Base-by-base conservation (phyloP, 2,888 invertebrate genomes). In the Pseudanteris insignis region DNA sequence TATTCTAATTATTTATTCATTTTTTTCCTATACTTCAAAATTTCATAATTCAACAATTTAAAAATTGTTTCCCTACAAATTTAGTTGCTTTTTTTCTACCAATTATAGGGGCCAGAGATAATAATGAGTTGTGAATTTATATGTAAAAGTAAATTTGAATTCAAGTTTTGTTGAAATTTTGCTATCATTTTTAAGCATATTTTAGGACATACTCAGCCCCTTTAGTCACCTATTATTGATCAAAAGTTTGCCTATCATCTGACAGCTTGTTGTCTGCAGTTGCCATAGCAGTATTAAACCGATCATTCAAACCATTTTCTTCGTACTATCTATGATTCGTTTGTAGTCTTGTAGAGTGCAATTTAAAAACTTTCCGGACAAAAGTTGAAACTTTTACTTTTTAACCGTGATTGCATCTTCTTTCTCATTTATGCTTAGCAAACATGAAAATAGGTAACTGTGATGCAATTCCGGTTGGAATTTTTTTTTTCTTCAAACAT, bases 241-340 rank as follows among this genome's bases (percentile, higher is more conserved):
- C 78, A 79, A 79, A 78, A 78, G 67, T 78, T 76, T 78, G 63
- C 75, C 78, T 75, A 78, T 79, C 76, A 79, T 79, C 78, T 75
- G 78, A 77, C 77, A 78, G 75, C 74, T 79, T 79, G 79, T 79
- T 79, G 78, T 79, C 77, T 70, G 70, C 54, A 75, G 79, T 79
- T 78, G 70, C 79, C 78, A 79, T 79, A 78, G 77, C 65, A 68
- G 70, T 67, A 57, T 60, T 66, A 66, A 70, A 68, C 71, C 77
- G 73, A 78, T 78, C 76, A 78, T 75, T 76, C 73, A 70, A 75
- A 76, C 75, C 65, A 65, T 48, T 63, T 58, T 38, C 44, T 46
- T 41, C 9, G 25, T 12, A 32, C 51, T 32, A 28, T 37, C 26
- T 13, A 55, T 34, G 30, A 46, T 11, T 12, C 30, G 11, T n/a